These are phyloP conservation scores for Neuroterus valhalla DNA, from an alignment of 1,140 invertebrate genomes.

Conservation along the genomic window DNA sequence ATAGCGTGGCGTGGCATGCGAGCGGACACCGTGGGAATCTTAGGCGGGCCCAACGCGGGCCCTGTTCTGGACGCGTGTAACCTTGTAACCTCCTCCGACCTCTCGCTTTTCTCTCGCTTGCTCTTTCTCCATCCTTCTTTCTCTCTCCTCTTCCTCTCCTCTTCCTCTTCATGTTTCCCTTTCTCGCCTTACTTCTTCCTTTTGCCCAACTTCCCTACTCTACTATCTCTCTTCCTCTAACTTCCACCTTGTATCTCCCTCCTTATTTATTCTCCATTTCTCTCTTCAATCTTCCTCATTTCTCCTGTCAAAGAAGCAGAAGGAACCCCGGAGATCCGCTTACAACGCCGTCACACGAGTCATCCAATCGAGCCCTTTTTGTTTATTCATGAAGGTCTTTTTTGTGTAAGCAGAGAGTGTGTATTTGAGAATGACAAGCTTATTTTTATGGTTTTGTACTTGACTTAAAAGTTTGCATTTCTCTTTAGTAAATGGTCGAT, in stretches of 20 bases:
- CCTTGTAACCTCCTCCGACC: constrained; percentile 72
- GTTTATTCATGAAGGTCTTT: not conserved
- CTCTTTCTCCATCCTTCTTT: constrained; percentile 28
- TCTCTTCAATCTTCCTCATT: constrained; percentile 18
- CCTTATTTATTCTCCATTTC: constrained; percentile 34
- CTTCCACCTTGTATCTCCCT: constrained; percentile 45
- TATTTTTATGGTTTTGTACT: too few relatives aligned
- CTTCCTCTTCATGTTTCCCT: constrained; percentile 32
- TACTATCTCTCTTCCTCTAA: constrained; percentile 39
- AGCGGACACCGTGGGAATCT: constrained; percentile 74
- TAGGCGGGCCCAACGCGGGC: constrained; percentile 68
- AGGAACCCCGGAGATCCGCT: not conserved
- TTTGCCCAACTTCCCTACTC: not conserved
- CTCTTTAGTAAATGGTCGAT: too few relatives aligned
- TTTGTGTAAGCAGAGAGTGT: too few relatives aligned
- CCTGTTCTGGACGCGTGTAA: constrained; percentile 71
- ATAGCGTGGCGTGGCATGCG: constrained; percentile 67
- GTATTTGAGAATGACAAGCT: too few relatives aligned
- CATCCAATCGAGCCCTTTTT: not conserved
- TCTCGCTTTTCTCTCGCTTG: constrained; percentile 55
- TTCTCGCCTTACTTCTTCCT: constrained; percentile 36
- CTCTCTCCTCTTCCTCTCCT: constrained; percentile 30
- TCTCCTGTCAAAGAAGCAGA: constrained; percentile 1
- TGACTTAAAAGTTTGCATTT: too few relatives aligned
- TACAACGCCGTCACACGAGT: constrained; percentile 8